Evolutionary conservation across 2,888 invertebrate species (phyloP).

Genomic region (Heteropelma amictum): DNA sequence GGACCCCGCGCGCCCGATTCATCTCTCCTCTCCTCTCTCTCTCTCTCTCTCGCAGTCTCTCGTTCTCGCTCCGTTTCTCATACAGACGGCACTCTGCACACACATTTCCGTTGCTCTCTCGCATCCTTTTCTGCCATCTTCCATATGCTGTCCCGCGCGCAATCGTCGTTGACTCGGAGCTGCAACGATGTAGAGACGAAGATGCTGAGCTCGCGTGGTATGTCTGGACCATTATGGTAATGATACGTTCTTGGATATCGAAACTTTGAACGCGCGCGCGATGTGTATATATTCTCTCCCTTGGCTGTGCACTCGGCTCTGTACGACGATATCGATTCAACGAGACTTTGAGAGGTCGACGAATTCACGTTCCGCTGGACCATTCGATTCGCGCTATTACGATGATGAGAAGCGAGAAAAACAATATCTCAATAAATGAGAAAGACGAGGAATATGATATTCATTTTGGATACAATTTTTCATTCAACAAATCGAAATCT

Average conservation of each 20-base stretch:
- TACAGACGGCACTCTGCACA: background rate
- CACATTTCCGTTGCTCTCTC: conserved; percentile 25
- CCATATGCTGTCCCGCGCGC: conserved; percentile 60
- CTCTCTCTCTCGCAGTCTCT: conserved; percentile 18
- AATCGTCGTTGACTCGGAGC: conserved; percentile 20
- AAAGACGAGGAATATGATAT: no score
- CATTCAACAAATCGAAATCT: no score
- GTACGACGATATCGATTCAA: conserved; percentile 74
- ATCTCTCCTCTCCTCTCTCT: conserved; percentile 48
- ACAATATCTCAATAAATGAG: no score
- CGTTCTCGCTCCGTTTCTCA: no score
- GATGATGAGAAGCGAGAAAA: background rate
- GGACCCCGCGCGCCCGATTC: conserved; percentile 63
- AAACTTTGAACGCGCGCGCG: conserved; percentile 59
- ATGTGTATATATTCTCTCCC: background rate
- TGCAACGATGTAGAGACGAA: conserved; percentile 43
- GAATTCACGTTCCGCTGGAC: conserved; percentile 40
- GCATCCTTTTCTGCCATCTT: conserved; percentile 58
- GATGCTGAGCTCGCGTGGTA: conserved; percentile 37
- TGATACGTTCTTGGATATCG: conserved; percentile 74
- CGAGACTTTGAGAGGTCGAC: conserved; percentile 45
- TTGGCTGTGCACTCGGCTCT: conserved; percentile 25
- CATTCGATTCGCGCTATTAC: conserved; percentile 5
- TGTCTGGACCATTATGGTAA: conserved; percentile 74
- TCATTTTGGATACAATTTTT: no score